Evolutionary conservation across 1,140 invertebrate species (phyloP).

Genomic region (Onthophagus taurus): DNA sequence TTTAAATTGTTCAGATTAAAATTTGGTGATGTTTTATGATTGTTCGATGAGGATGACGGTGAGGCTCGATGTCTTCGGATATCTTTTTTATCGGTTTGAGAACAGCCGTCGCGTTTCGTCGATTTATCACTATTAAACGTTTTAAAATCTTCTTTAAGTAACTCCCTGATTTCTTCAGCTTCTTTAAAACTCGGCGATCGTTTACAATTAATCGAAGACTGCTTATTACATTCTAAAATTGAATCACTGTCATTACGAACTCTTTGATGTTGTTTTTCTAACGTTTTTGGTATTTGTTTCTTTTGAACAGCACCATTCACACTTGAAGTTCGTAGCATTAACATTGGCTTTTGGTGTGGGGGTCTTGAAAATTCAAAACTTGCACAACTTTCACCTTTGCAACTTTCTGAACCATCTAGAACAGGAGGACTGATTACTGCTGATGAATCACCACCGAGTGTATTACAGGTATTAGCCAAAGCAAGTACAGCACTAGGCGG

Average conservation of each 20-base stretch:
- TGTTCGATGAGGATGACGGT: slow-evolving; percentile 37
- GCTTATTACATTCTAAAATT: slow-evolving; percentile 34
- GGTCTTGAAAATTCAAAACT: slow-evolving; percentile 49
- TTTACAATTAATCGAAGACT: slow-evolving; percentile 31
- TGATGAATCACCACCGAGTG: slow-evolving; percentile 37
- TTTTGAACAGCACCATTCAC: slow-evolving; percentile 23
- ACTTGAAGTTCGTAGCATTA: slow-evolving; percentile 23
- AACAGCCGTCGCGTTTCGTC: slow-evolving; percentile 49
- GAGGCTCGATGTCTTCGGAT: slow-evolving; percentile 38
- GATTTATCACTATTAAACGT: slow-evolving; percentile 42
- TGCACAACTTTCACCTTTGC: slow-evolving; percentile 50
- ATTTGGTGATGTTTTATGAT: slow-evolving; percentile 39
- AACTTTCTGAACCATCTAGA: slow-evolving; percentile 34
- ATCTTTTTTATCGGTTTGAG: slow-evolving; percentile 54
- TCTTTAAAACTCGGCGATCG: slow-evolving; percentile 37
- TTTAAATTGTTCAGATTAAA: slow-evolving; percentile 29
- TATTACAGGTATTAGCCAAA: slow-evolving; percentile 33
- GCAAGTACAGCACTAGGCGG: slow-evolving; percentile 39
- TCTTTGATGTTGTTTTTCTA: slow-evolving; percentile 29
- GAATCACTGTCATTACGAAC: slow-evolving; percentile 33
- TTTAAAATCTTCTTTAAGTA: slow-evolving; percentile 38
- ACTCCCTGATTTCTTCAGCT: slow-evolving; percentile 33
- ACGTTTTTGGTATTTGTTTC: slow-evolving; percentile 25
- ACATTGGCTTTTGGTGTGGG: slow-evolving; percentile 25
- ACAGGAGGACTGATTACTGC: slow-evolving; percentile 36